Evolutionary conservation across 2,888 invertebrate genomes (phyloP), one percentile per base, ranked within the genome.

Genomic region (Tachina grossa): DNA sequence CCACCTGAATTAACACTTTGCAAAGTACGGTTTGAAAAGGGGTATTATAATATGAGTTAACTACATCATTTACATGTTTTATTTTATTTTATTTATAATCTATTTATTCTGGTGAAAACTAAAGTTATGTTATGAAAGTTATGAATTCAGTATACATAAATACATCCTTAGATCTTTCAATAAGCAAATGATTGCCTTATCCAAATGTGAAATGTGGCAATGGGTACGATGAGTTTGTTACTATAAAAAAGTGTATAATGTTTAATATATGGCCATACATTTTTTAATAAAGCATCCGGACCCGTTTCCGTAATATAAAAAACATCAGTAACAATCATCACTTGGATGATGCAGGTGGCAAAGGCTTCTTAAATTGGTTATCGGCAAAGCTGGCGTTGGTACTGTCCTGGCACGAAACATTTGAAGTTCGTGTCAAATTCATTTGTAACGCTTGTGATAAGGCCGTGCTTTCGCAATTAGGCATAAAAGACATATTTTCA

Each of bases 351-450:
- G 75, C 69, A 59, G 88, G 88, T 45, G 89, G 89, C 78, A 89
- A 77, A n/a, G 90, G 88, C 65, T 87, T 87, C 47, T 90, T 87
- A 71, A 89, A 89, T 76, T 80, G 83, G 59, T 55, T 85, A 22
- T 61, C 63, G 22, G n/a, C 13, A n/a, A 49, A 14, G 10, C 59
- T 22, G 10, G 65, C 10, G 39, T 13, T 80, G 13, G 68, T 49
- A 47, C 16, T 69, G 41, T 13, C 11, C 14, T 13, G 57, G 31
- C 31, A 31, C 9, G 39, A 16, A 16, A 16, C 5, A 47, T 57
- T 71, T 11, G 65, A 61, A 45, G 49, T 74, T 19, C 51, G 78
- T 31, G 65, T 76, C 1, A 85, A 51, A 69, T 87, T 78, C 49
- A 80, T 75, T 80, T 82, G 87, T 39, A 85, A 10, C 8, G 74